phyloP scores from a whole-genome alignment of 2,888 invertebrate genomes.

The Teinopalpus imperialis region DNA sequence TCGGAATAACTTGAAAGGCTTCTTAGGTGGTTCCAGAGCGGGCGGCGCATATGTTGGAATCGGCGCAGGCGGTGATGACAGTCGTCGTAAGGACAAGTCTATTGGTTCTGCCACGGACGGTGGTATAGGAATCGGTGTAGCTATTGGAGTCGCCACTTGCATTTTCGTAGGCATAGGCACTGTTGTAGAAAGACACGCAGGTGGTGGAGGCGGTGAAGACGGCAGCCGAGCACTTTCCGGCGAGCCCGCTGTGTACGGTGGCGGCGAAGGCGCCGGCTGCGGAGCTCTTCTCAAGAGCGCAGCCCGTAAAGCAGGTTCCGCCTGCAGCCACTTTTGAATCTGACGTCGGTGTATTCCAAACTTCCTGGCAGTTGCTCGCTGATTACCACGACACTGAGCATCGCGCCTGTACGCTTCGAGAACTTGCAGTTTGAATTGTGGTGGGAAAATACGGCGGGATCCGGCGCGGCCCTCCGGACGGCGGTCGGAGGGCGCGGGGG shows the following conservation, averaged over 20 bases:
- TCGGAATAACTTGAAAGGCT: slow-evolving; percentile 89
- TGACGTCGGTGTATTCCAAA: slow-evolving; percentile 94
- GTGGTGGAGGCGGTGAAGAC: slow-evolving; percentile 58
- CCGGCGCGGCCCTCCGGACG: slow-evolving; percentile 85
- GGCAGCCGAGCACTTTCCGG: slow-evolving; percentile 72
- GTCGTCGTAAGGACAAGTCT: slow-evolving; percentile 42
- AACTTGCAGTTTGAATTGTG: slow-evolving; percentile 94
- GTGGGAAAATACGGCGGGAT: slow-evolving; percentile 93
- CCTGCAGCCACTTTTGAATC: slow-evolving; percentile 96
- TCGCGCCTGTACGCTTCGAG: slow-evolving; percentile 93
- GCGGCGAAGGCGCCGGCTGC: slow-evolving; percentile 73
- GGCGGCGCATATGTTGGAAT: slow-evolving; percentile 54
- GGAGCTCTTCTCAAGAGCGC: slow-evolving; percentile 82
- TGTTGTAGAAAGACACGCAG: slow-evolving; percentile 42
- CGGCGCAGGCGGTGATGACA: slow-evolving; percentile 51
- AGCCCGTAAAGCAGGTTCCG: slow-evolving; percentile 89
- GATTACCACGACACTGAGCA: slow-evolving; percentile 93
- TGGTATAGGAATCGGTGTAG: slow-evolving; percentile 41
- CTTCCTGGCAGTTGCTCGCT: slow-evolving; percentile 93
- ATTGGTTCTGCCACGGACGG: slow-evolving; percentile 67
- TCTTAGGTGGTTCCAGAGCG: slow-evolving; percentile 63
- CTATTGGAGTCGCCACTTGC: slow-evolving; percentile 39
- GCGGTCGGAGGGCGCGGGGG: slow-evolving; percentile 73
- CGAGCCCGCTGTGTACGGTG: slow-evolving; percentile 67
- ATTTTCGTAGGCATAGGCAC: slow-evolving; percentile 47